These are phyloP conservation scores for Shinisaurus crocodilurus DNA, from an alignment of 2,113 vertebrate species.

Conservation along the genomic window DNA sequence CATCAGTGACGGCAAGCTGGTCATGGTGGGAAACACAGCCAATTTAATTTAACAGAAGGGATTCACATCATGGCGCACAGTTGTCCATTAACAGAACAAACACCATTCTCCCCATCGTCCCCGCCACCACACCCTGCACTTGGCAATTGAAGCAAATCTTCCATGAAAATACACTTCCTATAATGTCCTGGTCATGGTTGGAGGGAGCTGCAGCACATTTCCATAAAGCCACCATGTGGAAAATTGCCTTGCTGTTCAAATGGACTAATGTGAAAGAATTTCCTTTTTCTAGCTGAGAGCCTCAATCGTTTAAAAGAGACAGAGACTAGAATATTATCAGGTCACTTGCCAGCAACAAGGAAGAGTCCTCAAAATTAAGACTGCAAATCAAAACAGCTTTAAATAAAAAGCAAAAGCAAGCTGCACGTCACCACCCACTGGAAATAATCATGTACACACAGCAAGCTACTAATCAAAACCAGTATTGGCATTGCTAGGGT, in stretches of 20 bases:
- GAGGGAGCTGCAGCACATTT: slow-evolving; percentile 75
- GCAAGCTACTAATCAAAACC: slow-evolving; percentile 39
- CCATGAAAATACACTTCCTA: slow-evolving; percentile 94
- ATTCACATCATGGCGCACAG: slow-evolving; percentile 77
- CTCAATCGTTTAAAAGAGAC: slow-evolving; percentile 41
- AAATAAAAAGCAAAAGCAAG: slow-evolving; percentile 24
- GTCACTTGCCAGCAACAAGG: slow-evolving; percentile 46
- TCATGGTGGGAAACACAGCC: slow-evolving; percentile 61
- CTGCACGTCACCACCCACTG: slow-evolving; percentile 25
- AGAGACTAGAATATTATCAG: slow-evolving; percentile 59
- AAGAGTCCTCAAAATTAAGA: slow-evolving; percentile 41
- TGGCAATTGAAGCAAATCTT: slow-evolving; percentile 92
- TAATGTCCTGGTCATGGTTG: slow-evolving; percentile 88
- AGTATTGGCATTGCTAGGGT: slow-evolving; percentile 15
- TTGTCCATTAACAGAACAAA: slow-evolving; percentile 88
- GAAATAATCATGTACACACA: slow-evolving; percentile 33
- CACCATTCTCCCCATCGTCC: slow-evolving; percentile 49
- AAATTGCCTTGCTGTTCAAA: slow-evolving; percentile 89
- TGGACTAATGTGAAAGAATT: slow-evolving; percentile 81
- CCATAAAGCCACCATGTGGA: slow-evolving; percentile 87
- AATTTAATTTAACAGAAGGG: slow-evolving; percentile 74
- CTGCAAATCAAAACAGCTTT: slow-evolving; percentile 38
- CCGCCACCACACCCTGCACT: slow-evolving; percentile 77
- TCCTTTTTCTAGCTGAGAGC: slow-evolving; percentile 23
- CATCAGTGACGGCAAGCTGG: slow-evolving; percentile 52